phyloP scores from a whole-genome alignment of 2,797 vertebrate species.

The Karalla daura region DNA sequence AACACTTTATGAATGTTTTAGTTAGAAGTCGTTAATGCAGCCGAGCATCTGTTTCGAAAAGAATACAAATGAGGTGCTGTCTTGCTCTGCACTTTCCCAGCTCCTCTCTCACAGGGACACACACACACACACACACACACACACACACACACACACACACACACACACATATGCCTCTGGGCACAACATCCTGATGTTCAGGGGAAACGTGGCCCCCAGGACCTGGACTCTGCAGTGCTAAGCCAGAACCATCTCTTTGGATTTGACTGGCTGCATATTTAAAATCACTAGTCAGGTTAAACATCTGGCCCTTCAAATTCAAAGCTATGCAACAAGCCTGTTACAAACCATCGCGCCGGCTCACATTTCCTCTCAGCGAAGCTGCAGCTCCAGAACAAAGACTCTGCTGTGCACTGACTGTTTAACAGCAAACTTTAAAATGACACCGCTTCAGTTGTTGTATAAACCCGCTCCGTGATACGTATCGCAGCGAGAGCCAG shows the following conservation, averaged over 20 bases:
- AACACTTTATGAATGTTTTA: conserved; percentile 85
- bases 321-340: conserved; percentile 44
- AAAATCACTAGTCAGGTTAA: conserved; percentile 68
- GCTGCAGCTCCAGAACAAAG: conserved; percentile 45
- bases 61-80: conserved; percentile 82
- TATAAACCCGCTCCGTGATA: background rate
- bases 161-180: conserved; percentile 53
- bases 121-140: conserved; percentile 15
- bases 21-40: conserved; percentile 84
- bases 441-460: conserved; percentile 9
- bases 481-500: conserved; percentile 12
- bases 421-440: conserved; percentile 34
- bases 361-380: conserved; percentile 32
- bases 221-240: conserved; percentile 58
- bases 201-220: conserved; percentile 65
- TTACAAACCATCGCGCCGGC: conserved; percentile 38
- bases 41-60: conserved; percentile 81
- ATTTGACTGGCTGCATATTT: conserved; percentile 69
- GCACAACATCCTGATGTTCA: conserved; percentile 68
- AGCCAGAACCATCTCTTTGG: conserved; percentile 67
- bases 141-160: conserved; percentile 30
- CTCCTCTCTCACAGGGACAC: conserved; percentile 28
- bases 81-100: conserved; percentile 57
- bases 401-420: conserved; percentile 10
- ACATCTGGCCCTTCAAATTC: conserved; percentile 69